phyloP scores from a whole-genome alignment of 2,113 vertebrate genomes.

The Hippopotamus amphibius region DNA sequence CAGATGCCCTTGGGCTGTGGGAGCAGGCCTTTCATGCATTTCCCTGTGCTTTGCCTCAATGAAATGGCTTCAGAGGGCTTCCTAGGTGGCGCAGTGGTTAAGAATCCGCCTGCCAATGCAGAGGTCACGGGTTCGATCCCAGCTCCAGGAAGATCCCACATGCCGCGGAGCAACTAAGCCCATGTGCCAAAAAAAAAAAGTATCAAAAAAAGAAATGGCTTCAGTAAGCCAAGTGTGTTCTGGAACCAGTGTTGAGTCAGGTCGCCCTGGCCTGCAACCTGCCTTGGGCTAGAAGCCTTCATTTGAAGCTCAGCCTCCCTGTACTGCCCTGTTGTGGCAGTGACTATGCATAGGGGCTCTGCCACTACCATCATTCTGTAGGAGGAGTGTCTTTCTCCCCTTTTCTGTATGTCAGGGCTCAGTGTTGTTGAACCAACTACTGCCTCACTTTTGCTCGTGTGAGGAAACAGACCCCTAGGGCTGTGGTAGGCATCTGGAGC shows the following conservation, averaged over 20 bases:
- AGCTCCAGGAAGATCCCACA: no score
- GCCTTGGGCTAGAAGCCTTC: neutral
- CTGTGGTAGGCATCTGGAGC: neutral
- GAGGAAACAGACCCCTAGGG: neutral
- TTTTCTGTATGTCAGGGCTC: neutral
- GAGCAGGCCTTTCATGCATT: neutral
- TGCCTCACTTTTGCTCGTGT: neutral
- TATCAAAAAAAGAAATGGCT: neutral
- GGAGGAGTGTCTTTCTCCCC: neutral
- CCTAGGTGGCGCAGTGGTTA: no score
- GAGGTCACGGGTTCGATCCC: no score
- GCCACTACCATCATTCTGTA: neutral
- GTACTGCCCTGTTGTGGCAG: neutral
- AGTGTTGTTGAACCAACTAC: constrained; percentile 11
- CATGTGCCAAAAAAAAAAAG: no score
- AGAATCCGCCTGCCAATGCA: no score
- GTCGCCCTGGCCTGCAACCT: neutral
- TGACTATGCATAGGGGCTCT: neutral
- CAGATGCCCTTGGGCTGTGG: neutral
- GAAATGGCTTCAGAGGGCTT: neutral
- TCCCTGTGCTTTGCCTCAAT: constrained; percentile 10
- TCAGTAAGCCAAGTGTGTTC: neutral
- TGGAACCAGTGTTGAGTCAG: constrained; percentile 4
- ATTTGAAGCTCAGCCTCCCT: neutral
- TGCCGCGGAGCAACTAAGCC: no score